Base-by-base conservation (phyloP, 2,113 vertebrate species). In the Bombycilla garrulus region DNA sequence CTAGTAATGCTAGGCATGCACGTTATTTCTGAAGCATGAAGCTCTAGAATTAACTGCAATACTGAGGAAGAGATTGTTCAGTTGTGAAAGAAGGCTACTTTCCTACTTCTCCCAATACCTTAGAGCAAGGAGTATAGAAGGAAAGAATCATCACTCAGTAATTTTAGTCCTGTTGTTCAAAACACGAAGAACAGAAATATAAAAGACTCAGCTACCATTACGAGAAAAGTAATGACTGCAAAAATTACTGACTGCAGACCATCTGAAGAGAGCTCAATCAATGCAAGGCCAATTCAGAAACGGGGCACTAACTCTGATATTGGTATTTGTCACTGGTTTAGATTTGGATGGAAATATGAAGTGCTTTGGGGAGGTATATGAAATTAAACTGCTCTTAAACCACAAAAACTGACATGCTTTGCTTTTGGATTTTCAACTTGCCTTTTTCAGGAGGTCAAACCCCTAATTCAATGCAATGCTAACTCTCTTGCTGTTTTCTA, bases 401-500 rank as follows among this genome's bases (percentile, higher is more conserved):
- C 61, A 77, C 88, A 79, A 57, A 38, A 94, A 82, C 53, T 90
- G 74, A 61, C 0, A 5, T 58, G 18, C n/a, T 77, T 85, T 57
- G 9, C 23, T 44, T 72, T 88, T 67, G 74, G 53, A 78, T 91
- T 93, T 70, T 66, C 60, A 90, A 33, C 40, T 71, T 71, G 14
- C 17, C 4, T 70, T 70, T 60, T 80, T 53, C 33, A 62, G 64
- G 28, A 86, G 77, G 58, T 86, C 58, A 65, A 61, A 66, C 58
- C 88, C 76, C 16, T 54, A 54, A 56, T 28, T 74, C 38, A 56
- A 11, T 40, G 44, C 11, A 38, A 78, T 38, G 44, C 72, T 62
- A 77, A 82, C 17, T 33, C 35, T 60, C 60, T 76, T 44, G 56
- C 64, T 92, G 35, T 92, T 95, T 93, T 95, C 82, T 81, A 48